Evolutionary conservation across 2,888 invertebrate species (phyloP).

Genomic region (Dasypogon diadema): DNA sequence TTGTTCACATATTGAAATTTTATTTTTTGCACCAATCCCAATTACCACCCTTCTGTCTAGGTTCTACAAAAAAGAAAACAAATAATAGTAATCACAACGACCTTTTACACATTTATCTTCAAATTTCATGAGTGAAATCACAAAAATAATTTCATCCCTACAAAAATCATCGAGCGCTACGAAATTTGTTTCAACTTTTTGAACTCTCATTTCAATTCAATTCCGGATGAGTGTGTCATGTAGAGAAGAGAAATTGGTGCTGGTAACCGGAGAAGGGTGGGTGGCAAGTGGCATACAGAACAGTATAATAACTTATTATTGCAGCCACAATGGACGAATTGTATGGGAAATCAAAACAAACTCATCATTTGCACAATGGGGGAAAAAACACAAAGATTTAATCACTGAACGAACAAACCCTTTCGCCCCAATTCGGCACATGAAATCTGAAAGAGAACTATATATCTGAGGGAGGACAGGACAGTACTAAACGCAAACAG

Average conservation of each 20-base stretch:
- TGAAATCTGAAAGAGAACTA: neutral
- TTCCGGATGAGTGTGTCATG: neutral
- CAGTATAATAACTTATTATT: neutral
- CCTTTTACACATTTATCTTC: neutral
- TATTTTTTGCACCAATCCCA: too few relatives aligned
- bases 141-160: slow-evolving; percentile 20
- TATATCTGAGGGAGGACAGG: neutral
- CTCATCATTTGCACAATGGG: slow-evolving; percentile 15
- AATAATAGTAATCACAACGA: too few relatives aligned
- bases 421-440: too few relatives aligned
- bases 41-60: too few relatives aligned
- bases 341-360: slow-evolving; percentile 24
- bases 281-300: too few relatives aligned
- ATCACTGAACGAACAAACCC: neutral
- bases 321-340: slow-evolving; percentile 25
- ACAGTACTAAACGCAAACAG: neutral
- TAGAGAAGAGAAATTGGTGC: neutral
- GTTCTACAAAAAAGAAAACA: too few relatives aligned
- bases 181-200: neutral
- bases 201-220: neutral
- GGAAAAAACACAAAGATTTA: slow-evolving; percentile 15
- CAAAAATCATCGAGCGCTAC: neutral
- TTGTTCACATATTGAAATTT: too few relatives aligned
- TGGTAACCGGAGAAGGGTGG: too few relatives aligned
- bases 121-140: slow-evolving; percentile 31